These are phyloP conservation scores for Nemoura dubitans DNA, from an alignment of 2,888 invertebrate species.

Conservation along the genomic window DNA sequence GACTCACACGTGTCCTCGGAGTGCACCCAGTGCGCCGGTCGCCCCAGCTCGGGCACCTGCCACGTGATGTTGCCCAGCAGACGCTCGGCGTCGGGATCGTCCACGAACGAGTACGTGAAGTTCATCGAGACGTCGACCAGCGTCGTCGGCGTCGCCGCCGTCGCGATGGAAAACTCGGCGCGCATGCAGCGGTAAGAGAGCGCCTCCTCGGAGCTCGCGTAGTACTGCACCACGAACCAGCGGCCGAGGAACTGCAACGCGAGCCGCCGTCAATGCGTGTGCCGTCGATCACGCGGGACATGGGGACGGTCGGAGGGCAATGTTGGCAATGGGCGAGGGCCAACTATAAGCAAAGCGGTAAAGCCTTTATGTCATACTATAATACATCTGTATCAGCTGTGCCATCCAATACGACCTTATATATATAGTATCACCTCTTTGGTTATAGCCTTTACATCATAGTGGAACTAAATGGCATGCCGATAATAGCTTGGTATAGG, in stretches of 20 bases:
- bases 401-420: too few species aligned
- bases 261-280: not conserved
- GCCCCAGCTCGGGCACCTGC: slow-evolving; percentile 76
- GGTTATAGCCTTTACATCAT: too few species aligned
- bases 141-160: slow-evolving; percentile 60
- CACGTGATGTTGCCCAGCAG: slow-evolving; percentile 88
- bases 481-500: too few species aligned
- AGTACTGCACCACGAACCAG: slow-evolving; percentile 89
- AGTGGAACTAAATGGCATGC: too few species aligned
- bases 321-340: not conserved
- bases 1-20: slow-evolving; percentile 83
- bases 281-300: not conserved
- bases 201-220: slow-evolving; percentile 88
- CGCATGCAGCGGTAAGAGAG: slow-evolving; percentile 87
- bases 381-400: too few species aligned
- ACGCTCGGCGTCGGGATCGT: slow-evolving; percentile 83
- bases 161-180: slow-evolving; percentile 68
- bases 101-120: slow-evolving; percentile 85
- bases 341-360: too few species aligned
- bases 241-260: slow-evolving; percentile 75
- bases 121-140: slow-evolving; percentile 81
- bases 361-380: too few species aligned
- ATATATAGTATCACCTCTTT: too few species aligned
- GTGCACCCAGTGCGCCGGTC: slow-evolving; percentile 87
- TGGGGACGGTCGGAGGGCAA: not conserved